Evolutionary conservation across 92 coral and sea anemone species (phyloP).

Genomic region (Virgularia gustaviana): DNA sequence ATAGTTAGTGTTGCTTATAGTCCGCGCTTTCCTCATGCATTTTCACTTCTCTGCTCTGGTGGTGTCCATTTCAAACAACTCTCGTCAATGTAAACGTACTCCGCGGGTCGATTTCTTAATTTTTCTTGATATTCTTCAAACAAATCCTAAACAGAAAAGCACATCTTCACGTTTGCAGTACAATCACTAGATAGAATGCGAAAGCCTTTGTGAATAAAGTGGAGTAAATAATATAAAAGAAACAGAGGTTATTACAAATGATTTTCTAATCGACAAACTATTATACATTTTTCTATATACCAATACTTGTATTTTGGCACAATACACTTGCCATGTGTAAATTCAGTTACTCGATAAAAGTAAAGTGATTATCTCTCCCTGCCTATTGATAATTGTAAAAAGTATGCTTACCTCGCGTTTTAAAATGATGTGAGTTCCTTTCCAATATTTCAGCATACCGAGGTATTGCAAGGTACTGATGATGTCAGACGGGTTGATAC

Average conservation of each 20-base stretch:
- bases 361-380: not conserved
- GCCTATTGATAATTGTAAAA: not conserved
- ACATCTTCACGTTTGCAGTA: too few relatives aligned
- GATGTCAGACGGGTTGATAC: constrained; percentile 85
- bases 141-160: constrained; percentile 58
- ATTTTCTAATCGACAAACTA: too few relatives aligned
- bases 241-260: too few relatives aligned
- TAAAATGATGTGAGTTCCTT: constrained; percentile 89
- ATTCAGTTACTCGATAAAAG: not conserved
- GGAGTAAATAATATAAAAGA: too few relatives aligned
- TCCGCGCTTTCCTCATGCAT: not conserved
- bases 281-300: not conserved
- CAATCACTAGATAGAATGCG: too few relatives aligned
- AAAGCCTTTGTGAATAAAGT: too few relatives aligned
- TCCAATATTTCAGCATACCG: constrained; percentile 97
- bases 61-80: constrained; percentile 79
- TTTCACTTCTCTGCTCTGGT: constrained; percentile 27
- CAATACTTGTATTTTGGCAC: not conserved
- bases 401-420: constrained; percentile 67
- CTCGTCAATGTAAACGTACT: constrained; percentile 79
- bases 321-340: not conserved
- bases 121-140: constrained; percentile 74
- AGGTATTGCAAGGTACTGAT: constrained; percentile 93
- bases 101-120: constrained; percentile 70
- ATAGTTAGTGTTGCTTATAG: not conserved